Evolutionary conservation across 53 echinoderm and acorn worm genomes (phyloP).

Genomic region (Hippasteria phrygiana): DNA sequence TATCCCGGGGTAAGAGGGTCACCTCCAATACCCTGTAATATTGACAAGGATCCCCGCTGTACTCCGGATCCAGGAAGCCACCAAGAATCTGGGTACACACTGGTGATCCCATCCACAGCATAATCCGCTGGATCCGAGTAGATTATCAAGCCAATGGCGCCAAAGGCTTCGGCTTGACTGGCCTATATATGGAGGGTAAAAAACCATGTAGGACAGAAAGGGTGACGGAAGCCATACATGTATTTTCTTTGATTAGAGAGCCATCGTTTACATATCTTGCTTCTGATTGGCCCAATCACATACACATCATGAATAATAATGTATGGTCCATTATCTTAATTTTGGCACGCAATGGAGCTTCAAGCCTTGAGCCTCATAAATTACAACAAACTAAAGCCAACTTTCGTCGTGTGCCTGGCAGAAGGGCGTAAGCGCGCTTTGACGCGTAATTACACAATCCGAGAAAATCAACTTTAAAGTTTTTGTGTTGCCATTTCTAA

Average conservation of each 20-base stretch:
- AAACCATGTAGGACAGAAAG: not conserved
- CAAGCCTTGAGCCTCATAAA: too few species aligned
- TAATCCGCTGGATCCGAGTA: slow-evolving; percentile 96
- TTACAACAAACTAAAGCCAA: too few species aligned
- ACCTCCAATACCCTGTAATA: slow-evolving; percentile 77
- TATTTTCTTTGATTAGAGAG: not conserved
- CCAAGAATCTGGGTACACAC: slow-evolving; percentile 97
- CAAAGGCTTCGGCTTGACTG: slow-evolving; percentile 79
- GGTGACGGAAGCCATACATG: not conserved
- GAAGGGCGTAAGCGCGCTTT: too few species aligned
- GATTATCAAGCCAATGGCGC: slow-evolving; percentile 88
- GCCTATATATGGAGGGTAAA: slow-evolving; percentile 68
- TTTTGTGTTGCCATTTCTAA: too few species aligned
- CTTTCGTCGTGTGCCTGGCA: too few species aligned
- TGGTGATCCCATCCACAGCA: slow-evolving; percentile 68
- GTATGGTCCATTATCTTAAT: too few species aligned
- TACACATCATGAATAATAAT: too few species aligned
- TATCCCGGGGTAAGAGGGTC: slow-evolving; percentile 95
- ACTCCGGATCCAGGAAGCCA: slow-evolving; percentile 92
- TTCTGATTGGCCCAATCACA: too few species aligned
- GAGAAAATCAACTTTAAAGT: too few species aligned
- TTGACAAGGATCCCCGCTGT: slow-evolving; percentile 84
- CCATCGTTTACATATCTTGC: too few species aligned
- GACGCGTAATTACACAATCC: too few species aligned
- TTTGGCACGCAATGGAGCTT: too few species aligned